These are phyloP conservation scores for Alaudala cheleensis DNA, from an alignment of 2,113 vertebrate species.

Conservation along the genomic window DNA sequence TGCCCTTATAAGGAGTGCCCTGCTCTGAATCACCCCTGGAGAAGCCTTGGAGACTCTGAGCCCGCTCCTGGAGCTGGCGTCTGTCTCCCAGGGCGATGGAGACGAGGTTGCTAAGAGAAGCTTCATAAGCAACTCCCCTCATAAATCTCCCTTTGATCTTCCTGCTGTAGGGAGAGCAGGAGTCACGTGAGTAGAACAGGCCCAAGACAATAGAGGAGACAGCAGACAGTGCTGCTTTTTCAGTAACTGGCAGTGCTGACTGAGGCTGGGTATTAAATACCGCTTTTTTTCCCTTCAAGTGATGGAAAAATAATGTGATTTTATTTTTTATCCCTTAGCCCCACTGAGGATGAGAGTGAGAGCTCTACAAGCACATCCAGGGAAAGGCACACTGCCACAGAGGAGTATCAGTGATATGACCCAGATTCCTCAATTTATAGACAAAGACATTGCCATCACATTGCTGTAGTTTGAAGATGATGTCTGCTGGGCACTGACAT, in stretches of 20 bases:
- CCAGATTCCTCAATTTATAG: neutral
- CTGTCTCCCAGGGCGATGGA: neutral
- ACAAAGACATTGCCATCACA: neutral
- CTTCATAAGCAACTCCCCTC: neutral
- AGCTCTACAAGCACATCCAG: neutral
- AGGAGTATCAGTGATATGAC: neutral
- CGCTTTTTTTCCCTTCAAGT: neutral
- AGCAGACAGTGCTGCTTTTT: neutral
- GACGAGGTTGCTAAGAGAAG: neutral
- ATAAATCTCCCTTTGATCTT: slow-evolving; percentile 17
- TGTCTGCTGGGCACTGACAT: neutral
- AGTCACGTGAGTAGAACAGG: neutral
- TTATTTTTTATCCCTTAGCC: neutral
- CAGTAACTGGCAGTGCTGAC: neutral
- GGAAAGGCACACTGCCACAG: neutral
- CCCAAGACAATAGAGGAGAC: neutral
- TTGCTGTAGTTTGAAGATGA: neutral
- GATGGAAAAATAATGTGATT: neutral
- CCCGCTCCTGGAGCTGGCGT: neutral
- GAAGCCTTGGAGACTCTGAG: slow-evolving; percentile 11
- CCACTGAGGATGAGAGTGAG: neutral
- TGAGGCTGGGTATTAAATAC: neutral
- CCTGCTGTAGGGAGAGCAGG: neutral
- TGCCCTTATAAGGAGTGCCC: slow-evolving; percentile 58
- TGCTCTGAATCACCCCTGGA: slow-evolving; percentile 25